Base-by-base conservation (phyloP, 1,140 invertebrate genomes). In the Diachasma alloeum region DNA sequence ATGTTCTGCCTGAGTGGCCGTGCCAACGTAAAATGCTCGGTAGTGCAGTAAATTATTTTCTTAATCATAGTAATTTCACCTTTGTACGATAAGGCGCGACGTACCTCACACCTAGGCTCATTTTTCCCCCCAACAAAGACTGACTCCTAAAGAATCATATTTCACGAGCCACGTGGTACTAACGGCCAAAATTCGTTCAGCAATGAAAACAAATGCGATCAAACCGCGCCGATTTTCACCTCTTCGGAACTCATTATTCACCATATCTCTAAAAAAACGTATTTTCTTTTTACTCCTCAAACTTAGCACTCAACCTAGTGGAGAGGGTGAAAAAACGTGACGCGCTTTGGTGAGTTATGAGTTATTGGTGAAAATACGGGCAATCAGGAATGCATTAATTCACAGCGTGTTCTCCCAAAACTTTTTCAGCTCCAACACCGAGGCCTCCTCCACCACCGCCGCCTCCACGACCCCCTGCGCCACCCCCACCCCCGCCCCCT, bases 371-470 rank as follows among this genome's bases (percentile, higher is more conserved):
- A 63, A 63, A 63, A 63, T 63, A 26, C 59, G 59, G 59, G 22
- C 15, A 53, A 11, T 63, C 5, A 63, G 15, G 10, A 63, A 63
- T 63, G 5, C 22, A 63, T 63, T 63, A 31, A 63, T 63, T 63
- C 22, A 63, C 10, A 63, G 11, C 22, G 0, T 24, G 19, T 63
- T 26, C 19, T 67, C 10, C 6, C n/a, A 31, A 26, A 19, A 46
- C 72, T 69, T 69, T 56, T 71, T 36, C 56, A 66, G 75, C 75
- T 39, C 37, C 75, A n/a, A n/a, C 42, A 24, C 53, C 75, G 19
- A 42, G 59, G 8, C 42, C 67, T 46, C 53, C 74, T 26, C 44
- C 71, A 26, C 31, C 39, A 31, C 70, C 76, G 69, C n/a, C 66
- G 8, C 31, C 46, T 26, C 59, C 8, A 63, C 59, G 17, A 44